Percentiles rank a stretch among this genome's conserved stretches.
phyloP scores from a whole-genome alignment of 23 tunicate genomes.

The Phallusia fumigata region DNA sequence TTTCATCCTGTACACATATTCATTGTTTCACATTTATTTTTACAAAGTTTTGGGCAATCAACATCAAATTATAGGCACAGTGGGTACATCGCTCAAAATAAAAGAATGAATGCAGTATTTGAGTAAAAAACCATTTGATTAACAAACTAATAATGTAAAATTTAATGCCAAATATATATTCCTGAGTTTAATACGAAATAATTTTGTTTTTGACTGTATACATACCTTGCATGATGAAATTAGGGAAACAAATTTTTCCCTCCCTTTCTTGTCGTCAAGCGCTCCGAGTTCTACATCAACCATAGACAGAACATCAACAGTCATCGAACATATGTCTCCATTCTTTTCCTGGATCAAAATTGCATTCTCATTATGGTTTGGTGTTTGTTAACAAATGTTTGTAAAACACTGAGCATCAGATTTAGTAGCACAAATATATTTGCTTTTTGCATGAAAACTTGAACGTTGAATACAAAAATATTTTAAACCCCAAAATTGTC shows the following conservation, averaged over 20 bases:
- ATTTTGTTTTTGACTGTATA: too few species aligned
- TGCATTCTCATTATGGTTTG: too few species aligned
- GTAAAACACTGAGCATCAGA: too few species aligned
- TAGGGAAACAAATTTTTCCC: conserved; percentile 53
- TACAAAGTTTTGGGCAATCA: not conserved
- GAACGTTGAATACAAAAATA: too few species aligned
- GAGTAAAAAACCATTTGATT: not conserved
- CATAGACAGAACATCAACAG: conserved; percentile 85
- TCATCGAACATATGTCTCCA: conserved; percentile 50
- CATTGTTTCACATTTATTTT: not conserved
- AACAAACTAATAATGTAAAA: too few species aligned
- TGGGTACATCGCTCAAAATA: not conserved
- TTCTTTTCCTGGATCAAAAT: conserved; percentile 30
- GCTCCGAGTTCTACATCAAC: conserved; percentile 84
- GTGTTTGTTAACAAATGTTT: too few species aligned
- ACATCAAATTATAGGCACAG: not conserved
- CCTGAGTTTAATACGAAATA: too few species aligned
- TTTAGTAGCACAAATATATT: too few species aligned
- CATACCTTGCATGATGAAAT: conserved; percentile 53
- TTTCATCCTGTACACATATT: conserved; percentile 26
- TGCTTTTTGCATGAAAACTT: too few species aligned
- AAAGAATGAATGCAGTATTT: not conserved
- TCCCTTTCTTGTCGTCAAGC: conserved; percentile 64
- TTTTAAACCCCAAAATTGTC: too few species aligned
- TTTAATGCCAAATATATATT: too few species aligned